Conservation (phyloP, 1,140 invertebrate genomes). For the Microplitis mediator region DNA sequence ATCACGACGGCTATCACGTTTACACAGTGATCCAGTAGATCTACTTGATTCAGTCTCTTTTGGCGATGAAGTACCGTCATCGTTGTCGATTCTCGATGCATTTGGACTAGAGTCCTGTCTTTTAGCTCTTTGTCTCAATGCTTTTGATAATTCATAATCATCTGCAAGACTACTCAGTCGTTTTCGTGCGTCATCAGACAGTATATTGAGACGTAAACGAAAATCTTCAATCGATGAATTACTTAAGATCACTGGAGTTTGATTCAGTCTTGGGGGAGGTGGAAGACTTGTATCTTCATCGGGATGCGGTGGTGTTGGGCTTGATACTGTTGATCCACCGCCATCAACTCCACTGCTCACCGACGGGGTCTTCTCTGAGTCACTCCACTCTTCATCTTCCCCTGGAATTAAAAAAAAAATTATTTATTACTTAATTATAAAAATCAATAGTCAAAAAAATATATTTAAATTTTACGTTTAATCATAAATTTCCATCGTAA, state of each 20-base stretch:
- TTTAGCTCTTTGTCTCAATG: constrained; percentile 19
- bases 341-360: constrained; percentile 59
- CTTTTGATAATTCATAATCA: constrained; percentile 48
- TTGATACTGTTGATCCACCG: constrained; percentile 56
- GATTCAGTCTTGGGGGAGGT: constrained; percentile 46
- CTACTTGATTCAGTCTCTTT: background rate
- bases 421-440: background rate
- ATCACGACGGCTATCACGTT: constrained; percentile 25
- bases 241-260: constrained; percentile 33
- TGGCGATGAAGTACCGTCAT: constrained; percentile 39
- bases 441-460: no score
- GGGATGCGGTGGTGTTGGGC: constrained; percentile 46
- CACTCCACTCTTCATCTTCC: constrained; percentile 63
- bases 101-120: constrained; percentile 52
- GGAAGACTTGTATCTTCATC: constrained; percentile 54
- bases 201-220: constrained; percentile 47
- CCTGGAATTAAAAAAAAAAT: constrained; percentile 43
- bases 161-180: constrained; percentile 50
- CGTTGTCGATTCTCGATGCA: constrained; percentile 34
- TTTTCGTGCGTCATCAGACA: constrained; percentile 57
- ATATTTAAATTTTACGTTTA: no score
- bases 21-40: constrained; percentile 5
- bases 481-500: no score
- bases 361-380: constrained; percentile 60
- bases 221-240: constrained; percentile 51